Evolutionary conservation across 2,888 invertebrate genomes (phyloP).

Genomic region (Lithophane socia): DNA sequence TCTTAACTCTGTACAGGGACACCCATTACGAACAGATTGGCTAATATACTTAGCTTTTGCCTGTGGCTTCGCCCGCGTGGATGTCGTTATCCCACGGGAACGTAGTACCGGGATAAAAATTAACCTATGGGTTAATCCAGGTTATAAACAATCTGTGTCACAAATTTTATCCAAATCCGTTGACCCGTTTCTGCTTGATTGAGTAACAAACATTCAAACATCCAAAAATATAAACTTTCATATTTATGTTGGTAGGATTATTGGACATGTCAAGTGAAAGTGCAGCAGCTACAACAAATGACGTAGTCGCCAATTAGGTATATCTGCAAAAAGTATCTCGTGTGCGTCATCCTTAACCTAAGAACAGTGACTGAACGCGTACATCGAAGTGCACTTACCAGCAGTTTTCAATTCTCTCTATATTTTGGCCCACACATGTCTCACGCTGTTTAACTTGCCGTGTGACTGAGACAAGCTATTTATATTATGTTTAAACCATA

Average conservation of each 20-base stretch:
- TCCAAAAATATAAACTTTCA: not conserved
- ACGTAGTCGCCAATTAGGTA: not conserved
- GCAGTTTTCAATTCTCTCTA: slow-evolving; percentile 51
- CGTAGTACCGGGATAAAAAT: not conserved
- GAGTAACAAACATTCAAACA: not conserved
- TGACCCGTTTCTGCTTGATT: not conserved
- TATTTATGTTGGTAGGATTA: not conserved
- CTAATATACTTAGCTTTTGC: not conserved
- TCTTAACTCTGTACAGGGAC: not conserved
- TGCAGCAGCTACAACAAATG: not conserved
- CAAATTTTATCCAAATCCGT: not conserved
- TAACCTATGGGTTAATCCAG: not conserved
- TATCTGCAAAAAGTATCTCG: slow-evolving; percentile 4
- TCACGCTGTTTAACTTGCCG: slow-evolving; percentile 20
- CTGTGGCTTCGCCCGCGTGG: not conserved
- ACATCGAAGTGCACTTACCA: slow-evolving; percentile 59
- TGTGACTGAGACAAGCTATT: not conserved
- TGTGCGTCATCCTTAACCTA: slow-evolving; percentile 27
- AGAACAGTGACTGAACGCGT: slow-evolving; percentile 52
- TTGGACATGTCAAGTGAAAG: no score
- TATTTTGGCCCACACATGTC: slow-evolving; percentile 21
- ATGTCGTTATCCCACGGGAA: no score
- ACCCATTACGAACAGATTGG: not conserved
- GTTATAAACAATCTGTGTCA: not conserved
- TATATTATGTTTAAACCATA: slow-evolving; percentile 1